phyloP scores from a whole-genome alignment of 2,797 vertebrate species.

The Passerculus sandwichensis region DNA sequence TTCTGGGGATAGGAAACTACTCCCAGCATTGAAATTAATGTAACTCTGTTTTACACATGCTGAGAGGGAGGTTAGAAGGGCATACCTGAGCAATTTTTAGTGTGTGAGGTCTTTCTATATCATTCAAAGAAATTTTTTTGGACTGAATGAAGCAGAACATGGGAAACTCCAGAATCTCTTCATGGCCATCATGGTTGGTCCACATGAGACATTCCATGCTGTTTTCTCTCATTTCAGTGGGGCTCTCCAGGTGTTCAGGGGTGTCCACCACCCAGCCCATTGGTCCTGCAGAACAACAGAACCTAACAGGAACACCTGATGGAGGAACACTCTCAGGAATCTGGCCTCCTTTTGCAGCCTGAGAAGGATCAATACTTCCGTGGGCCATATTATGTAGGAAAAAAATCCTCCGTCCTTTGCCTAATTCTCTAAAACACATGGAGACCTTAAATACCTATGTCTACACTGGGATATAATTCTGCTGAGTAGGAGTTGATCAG shows the following conservation, averaged over 20 bases:
- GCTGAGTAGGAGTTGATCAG: not conserved
- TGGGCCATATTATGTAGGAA: not conserved
- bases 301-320: not conserved
- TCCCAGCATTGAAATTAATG: not conserved
- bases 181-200: not conserved
- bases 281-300: rapidly evolving
- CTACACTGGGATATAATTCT: not conserved
- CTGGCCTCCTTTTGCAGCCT: not conserved
- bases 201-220: not conserved
- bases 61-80: not conserved
- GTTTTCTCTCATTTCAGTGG: not conserved
- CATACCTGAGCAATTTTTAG: not conserved
- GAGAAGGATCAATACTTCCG: not conserved
- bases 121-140: not conserved
- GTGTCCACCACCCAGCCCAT: not conserved
- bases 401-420: not conserved
- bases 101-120: not conserved
- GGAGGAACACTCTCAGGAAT: not conserved
- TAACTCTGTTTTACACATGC: not conserved
- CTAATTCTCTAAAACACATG: not conserved
- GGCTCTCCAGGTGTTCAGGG: not conserved
- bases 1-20: not conserved
- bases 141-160: not conserved
- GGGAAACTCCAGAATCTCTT: not conserved
- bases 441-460: not conserved